These are phyloP conservation scores for Megaceryle torquata DNA, from an alignment of 2,113 vertebrate genomes.

Conservation along the genomic window DNA sequence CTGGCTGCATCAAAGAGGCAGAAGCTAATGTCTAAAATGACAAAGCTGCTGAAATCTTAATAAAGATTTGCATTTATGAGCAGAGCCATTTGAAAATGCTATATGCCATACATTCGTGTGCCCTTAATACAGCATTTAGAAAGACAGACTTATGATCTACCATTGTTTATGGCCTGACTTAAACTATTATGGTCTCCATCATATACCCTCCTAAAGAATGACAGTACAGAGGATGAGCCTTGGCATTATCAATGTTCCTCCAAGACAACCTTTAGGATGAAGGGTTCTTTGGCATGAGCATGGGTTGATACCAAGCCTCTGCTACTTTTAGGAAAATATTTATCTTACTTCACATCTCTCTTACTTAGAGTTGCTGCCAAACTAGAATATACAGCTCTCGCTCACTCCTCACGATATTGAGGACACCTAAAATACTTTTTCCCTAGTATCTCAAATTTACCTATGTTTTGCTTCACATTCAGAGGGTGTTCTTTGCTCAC, in stretches of 20 bases:
- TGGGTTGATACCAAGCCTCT: background rate
- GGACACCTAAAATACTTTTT: background rate
- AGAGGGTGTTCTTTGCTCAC: background rate
- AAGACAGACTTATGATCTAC: background rate
- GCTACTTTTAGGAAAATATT: background rate
- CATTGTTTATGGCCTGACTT: background rate
- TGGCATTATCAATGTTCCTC: background rate
- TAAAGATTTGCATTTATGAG: conserved; percentile 12
- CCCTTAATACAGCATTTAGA: background rate
- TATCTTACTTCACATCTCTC: background rate
- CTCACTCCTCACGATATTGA: background rate
- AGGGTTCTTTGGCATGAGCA: background rate
- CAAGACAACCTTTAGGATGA: background rate
- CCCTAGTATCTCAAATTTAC: background rate
- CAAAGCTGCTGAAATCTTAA: conserved; percentile 7
- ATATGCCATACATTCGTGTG: background rate
- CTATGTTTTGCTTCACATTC: background rate
- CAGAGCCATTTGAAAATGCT: background rate
- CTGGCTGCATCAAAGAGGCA: background rate
- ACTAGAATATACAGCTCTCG: rapidly evolving
- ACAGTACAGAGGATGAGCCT: no score
- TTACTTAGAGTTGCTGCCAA: background rate
- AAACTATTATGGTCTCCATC: background rate
- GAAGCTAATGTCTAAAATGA: background rate
- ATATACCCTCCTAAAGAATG: background rate